Evolutionary conservation across 2,797 vertebrate genomes (phyloP).

Genomic region (Harpagifer antarcticus): DNA sequence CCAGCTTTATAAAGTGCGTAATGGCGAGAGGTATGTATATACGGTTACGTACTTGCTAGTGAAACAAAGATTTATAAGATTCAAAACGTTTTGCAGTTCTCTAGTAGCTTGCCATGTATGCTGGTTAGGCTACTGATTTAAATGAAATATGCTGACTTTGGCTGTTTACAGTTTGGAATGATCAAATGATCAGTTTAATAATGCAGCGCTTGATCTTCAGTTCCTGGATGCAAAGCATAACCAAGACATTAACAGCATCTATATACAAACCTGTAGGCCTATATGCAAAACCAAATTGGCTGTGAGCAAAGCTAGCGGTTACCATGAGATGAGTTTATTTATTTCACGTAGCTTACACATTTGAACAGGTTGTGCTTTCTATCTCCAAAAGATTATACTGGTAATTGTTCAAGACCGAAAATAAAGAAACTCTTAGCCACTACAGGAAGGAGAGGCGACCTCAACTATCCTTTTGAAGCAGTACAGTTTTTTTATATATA

Average conservation of each 20-base stretch:
- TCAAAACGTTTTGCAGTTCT: neutral
- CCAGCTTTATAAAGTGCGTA: neutral
- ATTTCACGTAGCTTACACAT: neutral
- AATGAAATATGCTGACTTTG: neutral
- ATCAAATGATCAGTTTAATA: neutral
- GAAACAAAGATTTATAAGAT: neutral
- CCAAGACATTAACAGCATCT: constrained; percentile 6
- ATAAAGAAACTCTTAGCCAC: constrained; percentile 1
- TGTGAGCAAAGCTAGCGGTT: neutral
- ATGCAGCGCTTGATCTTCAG: neutral
- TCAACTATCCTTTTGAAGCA: neutral
- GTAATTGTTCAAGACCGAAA: neutral
- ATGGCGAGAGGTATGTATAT: neutral
- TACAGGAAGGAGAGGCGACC: neutral
- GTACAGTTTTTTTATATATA: neutral
- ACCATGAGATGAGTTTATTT: neutral
- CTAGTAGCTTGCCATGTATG: neutral
- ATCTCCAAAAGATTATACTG: neutral
- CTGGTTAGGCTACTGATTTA: neutral
- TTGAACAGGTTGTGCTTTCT: neutral
- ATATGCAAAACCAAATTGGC: neutral
- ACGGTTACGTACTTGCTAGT: neutral
- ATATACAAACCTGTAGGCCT: neutral
- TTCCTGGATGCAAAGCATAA: neutral
- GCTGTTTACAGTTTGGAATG: constrained; percentile 5